A percentile compares a stretch with the other conserved stretches of the same genome.
Evolutionary conservation across 37 sponge, comb jelly and placozoan species (phyloP).

Genomic region (Eunapius fragilis): DNA sequence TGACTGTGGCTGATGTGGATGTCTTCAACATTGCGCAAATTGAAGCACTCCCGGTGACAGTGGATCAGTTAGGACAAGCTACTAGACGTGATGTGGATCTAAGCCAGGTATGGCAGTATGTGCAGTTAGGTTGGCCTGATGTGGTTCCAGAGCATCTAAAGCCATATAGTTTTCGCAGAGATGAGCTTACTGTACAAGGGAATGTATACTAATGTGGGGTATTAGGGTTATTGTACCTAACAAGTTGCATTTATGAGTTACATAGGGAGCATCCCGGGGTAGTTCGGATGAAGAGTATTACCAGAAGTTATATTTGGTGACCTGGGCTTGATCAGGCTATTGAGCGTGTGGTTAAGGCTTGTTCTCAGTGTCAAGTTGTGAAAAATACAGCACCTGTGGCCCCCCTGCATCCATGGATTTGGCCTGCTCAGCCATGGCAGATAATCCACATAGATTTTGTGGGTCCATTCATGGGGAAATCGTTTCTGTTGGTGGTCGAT

Average conservation of each 20-base stretch:
- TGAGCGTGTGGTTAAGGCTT: conserved; percentile 13
- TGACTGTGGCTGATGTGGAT: no score
- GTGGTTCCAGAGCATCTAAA: not conserved
- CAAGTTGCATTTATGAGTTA: conserved; percentile 6
- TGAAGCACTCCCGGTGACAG: no score
- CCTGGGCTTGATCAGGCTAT: conserved; percentile 30
- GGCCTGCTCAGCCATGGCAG: conserved; percentile 40
- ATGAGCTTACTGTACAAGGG: conserved; percentile 32
- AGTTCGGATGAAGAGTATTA: conserved; percentile 28
- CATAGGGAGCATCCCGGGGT: conserved; percentile 27
- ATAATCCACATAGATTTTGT: conserved; percentile 38
- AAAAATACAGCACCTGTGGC: conserved; percentile 19
- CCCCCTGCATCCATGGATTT: conserved; percentile 44
- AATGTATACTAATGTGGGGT: conserved; percentile 33
- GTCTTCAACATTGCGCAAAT: no score
- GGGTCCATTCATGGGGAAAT: conserved; percentile 12
- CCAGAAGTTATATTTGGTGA: conserved; percentile 46
- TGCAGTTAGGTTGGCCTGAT: conserved; percentile 14
- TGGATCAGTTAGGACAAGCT: no score
- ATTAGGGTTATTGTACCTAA: conserved; percentile 24
- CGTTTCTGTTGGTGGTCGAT: conserved; percentile 35
- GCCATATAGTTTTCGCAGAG: not conserved
- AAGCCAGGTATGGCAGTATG: conserved; percentile 6
- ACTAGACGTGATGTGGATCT: not conserved
- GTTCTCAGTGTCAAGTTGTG: conserved; percentile 22